phyloP scores from a whole-genome alignment of 1,140 invertebrate species.

The Portunus trituberculatus region DNA sequence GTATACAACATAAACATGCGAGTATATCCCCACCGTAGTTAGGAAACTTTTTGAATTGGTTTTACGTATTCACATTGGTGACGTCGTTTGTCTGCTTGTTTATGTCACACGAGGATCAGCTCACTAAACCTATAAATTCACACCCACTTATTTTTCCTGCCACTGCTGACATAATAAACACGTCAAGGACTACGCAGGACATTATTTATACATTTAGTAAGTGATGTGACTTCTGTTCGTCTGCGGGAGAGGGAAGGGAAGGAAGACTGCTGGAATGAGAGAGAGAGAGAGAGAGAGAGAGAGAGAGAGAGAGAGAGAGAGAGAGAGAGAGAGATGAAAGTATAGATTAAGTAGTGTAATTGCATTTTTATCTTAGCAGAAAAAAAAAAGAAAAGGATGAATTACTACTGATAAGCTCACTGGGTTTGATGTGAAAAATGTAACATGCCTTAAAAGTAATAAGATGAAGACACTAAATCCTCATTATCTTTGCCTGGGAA shows the following conservation, averaged over 20 bases:
- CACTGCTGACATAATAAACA: too few relatives aligned
- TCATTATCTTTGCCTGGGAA: too few relatives aligned
- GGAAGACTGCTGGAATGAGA: background rate
- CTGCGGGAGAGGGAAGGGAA: background rate
- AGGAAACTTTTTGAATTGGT: background rate
- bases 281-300: background rate
- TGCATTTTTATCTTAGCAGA: background rate
- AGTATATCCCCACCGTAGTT: background rate
- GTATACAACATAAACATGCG: background rate
- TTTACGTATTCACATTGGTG: background rate
- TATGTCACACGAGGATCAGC: background rate
- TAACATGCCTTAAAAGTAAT: too few relatives aligned
- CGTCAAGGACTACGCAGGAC: too few relatives aligned
- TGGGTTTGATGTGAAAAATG: too few relatives aligned
- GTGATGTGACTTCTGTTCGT: too few relatives aligned
- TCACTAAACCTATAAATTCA: too few relatives aligned
- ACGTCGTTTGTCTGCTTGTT: slow-evolving; percentile 2
- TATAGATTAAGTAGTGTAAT: background rate
- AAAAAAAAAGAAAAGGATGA: background rate
- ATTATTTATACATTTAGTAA: too few relatives aligned
- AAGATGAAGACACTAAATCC: too few relatives aligned
- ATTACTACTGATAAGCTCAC: too few relatives aligned
- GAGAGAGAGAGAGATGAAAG: background rate
- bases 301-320: background rate
- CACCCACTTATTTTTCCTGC: too few relatives aligned